Evolutionary conservation across 2,888 invertebrate genomes (phyloP), one percentile per base, ranked within the genome.

Genomic region (Cordilura impudica): DNA sequence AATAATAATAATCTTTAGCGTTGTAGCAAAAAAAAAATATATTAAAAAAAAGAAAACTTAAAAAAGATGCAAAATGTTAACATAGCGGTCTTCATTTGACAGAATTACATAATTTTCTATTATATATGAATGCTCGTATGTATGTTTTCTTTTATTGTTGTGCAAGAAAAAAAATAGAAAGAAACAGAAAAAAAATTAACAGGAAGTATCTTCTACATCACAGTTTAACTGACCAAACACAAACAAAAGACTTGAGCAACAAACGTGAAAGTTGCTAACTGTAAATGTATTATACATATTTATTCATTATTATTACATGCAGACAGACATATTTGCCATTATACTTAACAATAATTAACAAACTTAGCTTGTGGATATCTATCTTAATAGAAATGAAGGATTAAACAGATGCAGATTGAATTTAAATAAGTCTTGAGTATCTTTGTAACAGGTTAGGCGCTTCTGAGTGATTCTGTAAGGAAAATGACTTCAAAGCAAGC

Each of bases 81-180:
- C 67, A 31, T 58, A 75, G 54, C 56, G 47, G 21, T 63, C 56
- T 56, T 1, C 43, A 75, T 49, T 79, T 67, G 71, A 63, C 79
- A 75, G 71, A 51, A 56, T 75, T 72, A 63, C 79, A 75, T 75
- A 79, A 79, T 79, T 63, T 79, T 72, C 58, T 71, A 67, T 79
- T 79, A n/a, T n/a, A n/a, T n/a, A 71, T 71, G 49, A 79, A 31
- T n/a, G 4, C 12, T 35, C 1, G 43, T 43, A 43, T 26, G 58
- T 19, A 8, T 8, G 1, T 23, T 53, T 53, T 53, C 45, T 51
- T 26, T 61, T 74, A 10, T 39, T 66, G 39, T 39, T 26, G 39
- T n/a, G n/a, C n/a, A n/a, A n/a, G n/a, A 21, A 45, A 65, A 65
- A 61, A 65, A 35, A 10, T 39, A 53, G 29, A 51, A 12, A 39